Evolutionary conservation across 1,140 invertebrate species (phyloP), one percentile per base, ranked within the genome.

Genomic region (Frieseomelitta varia): DNA sequence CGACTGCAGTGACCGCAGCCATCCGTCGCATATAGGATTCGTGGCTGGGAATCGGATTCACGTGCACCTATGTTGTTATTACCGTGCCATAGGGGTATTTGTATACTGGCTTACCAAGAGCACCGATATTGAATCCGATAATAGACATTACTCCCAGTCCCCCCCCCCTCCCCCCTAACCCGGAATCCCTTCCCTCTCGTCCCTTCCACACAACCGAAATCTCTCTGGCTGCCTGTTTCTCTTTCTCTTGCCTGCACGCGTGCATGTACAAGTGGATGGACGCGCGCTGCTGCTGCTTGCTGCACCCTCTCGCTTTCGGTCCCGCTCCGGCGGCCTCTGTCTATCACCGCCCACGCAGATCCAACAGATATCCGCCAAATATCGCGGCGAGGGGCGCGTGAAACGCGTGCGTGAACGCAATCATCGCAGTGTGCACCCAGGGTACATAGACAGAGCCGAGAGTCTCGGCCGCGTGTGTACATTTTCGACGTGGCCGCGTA

Each of bases 91-190:
- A 93, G 93, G 92, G 92, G 93, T 94, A 93, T 94, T 94, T 94
- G 93, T 94, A 90, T 90, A 93, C 92, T 94, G 93, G 94, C 93
- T 94, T 94, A 94, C 93, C 93, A 87, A 93, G 92, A 92, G 93
- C 93, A 93, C 91, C 92, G 93, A 94, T 94, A 94, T 94, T 94
- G 93, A 94, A 94, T 94, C 93, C 93, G 93, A 94, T 94, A 94
- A 94, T 94, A 94, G 93, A 94, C 93, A 93, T 93, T 93, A 92
- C 90, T 92, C 90, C 63, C 87, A 67, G 78, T 82, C 82, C 79
- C 86, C 24, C 63, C 39, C 61, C 81, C 30, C 55, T 72, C 74
- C 80, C 82, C 74, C 80, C 82, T 4, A 56, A 61, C 58, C 65
- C 27, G 27, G 27, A 19, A 34, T 19, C 73, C 73, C 75, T 83